These are phyloP conservation scores for Agrotis exclamationis DNA, from an alignment of 2,888 invertebrate species.

Conservation along the genomic window DNA sequence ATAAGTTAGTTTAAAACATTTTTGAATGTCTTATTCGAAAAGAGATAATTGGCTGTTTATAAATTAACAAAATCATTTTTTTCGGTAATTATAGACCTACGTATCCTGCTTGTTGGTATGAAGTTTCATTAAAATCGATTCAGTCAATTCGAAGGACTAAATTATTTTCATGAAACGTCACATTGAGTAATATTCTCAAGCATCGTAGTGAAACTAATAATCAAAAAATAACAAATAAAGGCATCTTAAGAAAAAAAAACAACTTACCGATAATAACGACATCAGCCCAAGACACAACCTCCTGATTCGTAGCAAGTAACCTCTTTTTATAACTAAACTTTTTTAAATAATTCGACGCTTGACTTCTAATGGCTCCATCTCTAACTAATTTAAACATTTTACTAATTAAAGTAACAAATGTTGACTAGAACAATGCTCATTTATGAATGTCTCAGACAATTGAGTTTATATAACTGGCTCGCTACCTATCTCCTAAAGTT, in stretches of 20 bases:
- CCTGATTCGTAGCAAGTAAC: conserved; percentile 72
- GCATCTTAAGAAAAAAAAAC: too few relatives aligned
- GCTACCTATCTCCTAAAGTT: conserved; percentile 53
- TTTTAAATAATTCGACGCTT: conserved; percentile 77
- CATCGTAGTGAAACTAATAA: not conserved
- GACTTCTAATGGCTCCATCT: conserved; percentile 73
- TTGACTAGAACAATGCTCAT: conserved; percentile 44
- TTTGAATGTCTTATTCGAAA: too few relatives aligned
- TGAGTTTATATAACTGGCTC: conserved; percentile 33
- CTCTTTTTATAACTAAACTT: conserved; percentile 70
- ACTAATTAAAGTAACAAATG: conserved; percentile 23
- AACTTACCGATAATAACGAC: conserved; percentile 94
- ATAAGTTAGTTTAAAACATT: too few relatives aligned
- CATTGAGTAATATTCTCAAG: too few relatives aligned
- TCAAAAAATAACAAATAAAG: not conserved
- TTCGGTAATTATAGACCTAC: too few relatives aligned
- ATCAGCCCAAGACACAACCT: conserved; percentile 92
- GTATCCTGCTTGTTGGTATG: too few relatives aligned
- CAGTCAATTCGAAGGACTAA: too few relatives aligned
- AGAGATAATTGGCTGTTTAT: too few relatives aligned
- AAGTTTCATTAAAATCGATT: too few relatives aligned
- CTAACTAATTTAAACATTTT: conserved; percentile 83
- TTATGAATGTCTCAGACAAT: conserved; percentile 43
- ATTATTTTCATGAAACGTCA: too few relatives aligned
- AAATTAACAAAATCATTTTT: too few relatives aligned